phyloP scores from a whole-genome alignment of 2,113 vertebrate genomes.

The Cyanoderma ruficeps region DNA sequence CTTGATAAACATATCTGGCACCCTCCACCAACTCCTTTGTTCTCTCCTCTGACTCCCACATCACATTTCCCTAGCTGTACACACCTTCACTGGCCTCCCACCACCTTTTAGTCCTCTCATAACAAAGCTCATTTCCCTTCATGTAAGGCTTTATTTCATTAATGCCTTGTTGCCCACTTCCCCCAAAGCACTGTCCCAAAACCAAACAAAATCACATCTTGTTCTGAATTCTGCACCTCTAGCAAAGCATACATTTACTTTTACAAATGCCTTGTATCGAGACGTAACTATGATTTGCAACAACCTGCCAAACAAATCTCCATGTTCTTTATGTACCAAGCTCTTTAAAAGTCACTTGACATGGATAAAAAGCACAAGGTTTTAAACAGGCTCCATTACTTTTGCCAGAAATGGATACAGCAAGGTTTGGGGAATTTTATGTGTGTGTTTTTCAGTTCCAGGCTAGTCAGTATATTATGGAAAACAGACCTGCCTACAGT shows the following conservation, averaged over 20 bases:
- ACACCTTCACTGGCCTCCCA: background rate
- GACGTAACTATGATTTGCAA: background rate
- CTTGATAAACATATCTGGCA: background rate
- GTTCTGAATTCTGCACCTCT: background rate
- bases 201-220: background rate
- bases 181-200: background rate
- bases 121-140: background rate
- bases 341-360: background rate
- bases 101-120: background rate
- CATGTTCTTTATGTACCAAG: background rate
- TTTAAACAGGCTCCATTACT: background rate
- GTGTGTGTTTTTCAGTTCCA: background rate
- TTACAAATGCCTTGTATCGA: background rate
- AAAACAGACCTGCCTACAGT: constrained; percentile 43
- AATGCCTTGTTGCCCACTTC: background rate
- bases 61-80: background rate
- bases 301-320: background rate
- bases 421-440: background rate
- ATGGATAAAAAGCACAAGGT: background rate
- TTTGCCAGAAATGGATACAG: background rate
- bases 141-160: background rate
- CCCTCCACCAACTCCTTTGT: background rate
- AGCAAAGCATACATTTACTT: background rate
- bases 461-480: constrained; percentile 34
- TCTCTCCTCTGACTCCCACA: background rate